A percentile compares a stretch with the other conserved stretches of the same genome.
These are phyloP conservation scores for Malthinus flaveolus DNA, from an alignment of 2,888 invertebrate genomes.

Conservation along the genomic window DNA sequence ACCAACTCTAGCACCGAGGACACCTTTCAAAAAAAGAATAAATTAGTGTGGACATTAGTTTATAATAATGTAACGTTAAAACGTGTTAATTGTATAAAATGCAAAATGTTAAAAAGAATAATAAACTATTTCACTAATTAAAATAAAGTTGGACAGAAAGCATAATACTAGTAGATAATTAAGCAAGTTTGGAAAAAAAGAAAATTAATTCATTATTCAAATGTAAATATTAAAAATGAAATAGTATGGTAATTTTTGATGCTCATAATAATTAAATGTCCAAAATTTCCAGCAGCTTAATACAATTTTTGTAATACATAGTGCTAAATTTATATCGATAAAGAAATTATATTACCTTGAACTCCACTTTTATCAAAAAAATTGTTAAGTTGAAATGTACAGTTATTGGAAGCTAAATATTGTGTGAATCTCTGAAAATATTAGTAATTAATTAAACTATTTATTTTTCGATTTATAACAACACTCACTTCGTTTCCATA, in stretches of 20 bases:
- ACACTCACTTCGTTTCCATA: conserved; percentile 95
- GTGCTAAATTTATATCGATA: no score
- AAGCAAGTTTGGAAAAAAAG: no score
- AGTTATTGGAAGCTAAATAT: conserved; percentile 99
- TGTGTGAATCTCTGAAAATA: conserved; percentile 95
- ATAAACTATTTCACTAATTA: not conserved
- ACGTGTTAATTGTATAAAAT: not conserved
- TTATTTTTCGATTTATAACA: conserved; percentile 32
- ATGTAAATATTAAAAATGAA: no score
- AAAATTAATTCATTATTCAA: no score
- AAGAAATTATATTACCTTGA: conserved; percentile 72
- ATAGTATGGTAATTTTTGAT: no score
- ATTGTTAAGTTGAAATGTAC: conserved; percentile 96
- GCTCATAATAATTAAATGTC: no score
- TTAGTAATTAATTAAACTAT: not conserved
- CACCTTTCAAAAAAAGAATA: conserved; percentile 54
- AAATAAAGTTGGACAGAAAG: not conserved
- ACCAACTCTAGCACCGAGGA: conserved; percentile 66
- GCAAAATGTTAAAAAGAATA: not conserved
- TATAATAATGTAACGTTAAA: not conserved
- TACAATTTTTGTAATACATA: no score
- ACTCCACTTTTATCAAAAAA: conserved; percentile 97
- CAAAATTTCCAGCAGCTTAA: no score
- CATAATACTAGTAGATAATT: not conserved
- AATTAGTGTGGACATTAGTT: not conserved